These are phyloP conservation scores for Danionella cerebrum DNA, from an alignment of 2,113 vertebrate genomes.

Conservation along the genomic window DNA sequence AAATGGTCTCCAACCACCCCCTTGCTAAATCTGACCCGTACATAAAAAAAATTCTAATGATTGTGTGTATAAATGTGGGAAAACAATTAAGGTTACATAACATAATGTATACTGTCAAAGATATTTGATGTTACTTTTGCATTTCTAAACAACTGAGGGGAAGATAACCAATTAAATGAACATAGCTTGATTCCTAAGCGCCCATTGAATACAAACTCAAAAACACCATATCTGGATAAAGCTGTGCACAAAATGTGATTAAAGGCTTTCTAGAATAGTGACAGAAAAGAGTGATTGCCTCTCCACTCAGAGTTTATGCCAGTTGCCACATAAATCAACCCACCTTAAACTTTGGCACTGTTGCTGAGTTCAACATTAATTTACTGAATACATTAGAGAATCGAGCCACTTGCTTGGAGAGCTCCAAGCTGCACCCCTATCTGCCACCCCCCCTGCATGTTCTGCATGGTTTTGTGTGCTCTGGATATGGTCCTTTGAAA, in stretches of 20 bases:
- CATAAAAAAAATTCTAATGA: no score
- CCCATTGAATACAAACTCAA: no score
- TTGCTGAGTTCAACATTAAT: constrained; percentile 14
- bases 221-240: no score
- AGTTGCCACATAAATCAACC: not conserved
- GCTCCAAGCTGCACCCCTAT: not conserved
- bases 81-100: no score
- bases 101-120: no score
- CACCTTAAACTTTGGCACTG: not conserved
- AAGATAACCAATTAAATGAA: no score
- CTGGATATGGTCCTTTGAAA: constrained; percentile 15
- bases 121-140: no score
- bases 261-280: not conserved
- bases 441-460: constrained; percentile 7
- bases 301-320: not conserved
- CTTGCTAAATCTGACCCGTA: no score
- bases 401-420: not conserved
- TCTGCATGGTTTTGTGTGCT: constrained; percentile 11
- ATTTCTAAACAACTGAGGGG: no score
- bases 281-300: not conserved
- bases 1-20: no score
- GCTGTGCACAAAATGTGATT: not conserved
- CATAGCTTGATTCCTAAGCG: no score
- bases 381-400: constrained; percentile 19
- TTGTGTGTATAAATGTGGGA: no score